Evolutionary conservation across 2,113 vertebrate genomes (phyloP).

Genomic region (Penelope pileata): DNA sequence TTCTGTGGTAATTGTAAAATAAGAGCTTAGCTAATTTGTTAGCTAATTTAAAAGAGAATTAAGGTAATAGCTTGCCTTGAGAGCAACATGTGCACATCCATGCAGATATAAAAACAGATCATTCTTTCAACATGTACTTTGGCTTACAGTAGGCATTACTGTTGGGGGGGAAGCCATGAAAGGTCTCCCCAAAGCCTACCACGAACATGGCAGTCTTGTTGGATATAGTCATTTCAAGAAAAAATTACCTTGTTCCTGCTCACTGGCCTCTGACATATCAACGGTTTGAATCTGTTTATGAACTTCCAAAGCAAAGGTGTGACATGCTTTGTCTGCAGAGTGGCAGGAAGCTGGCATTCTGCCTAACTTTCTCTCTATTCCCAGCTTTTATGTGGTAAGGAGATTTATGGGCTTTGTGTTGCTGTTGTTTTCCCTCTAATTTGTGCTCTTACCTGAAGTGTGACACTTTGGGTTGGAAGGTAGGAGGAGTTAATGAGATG

Average conservation of each 20-base stretch:
- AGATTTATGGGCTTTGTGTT: constrained; percentile 68
- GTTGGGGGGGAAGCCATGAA: neutral
- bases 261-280: constrained; percentile 78
- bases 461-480: neutral
- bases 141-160: neutral
- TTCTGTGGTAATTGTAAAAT: neutral
- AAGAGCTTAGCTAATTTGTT: neutral
- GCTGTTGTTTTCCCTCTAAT: constrained; percentile 16
- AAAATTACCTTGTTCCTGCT: constrained; percentile 62
- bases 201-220: constrained; percentile 40
- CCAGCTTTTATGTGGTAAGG: constrained; percentile 86
- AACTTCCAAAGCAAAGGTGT: constrained; percentile 82
- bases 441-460: constrained; percentile 31
- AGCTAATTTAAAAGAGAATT: neutral
- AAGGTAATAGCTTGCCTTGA: neutral
- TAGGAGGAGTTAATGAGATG: neutral
- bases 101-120: neutral
- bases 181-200: neutral
- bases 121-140: neutral
- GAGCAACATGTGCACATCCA: neutral
- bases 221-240: constrained; percentile 82
- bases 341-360: constrained; percentile 75
- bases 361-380: constrained; percentile 79
- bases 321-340: constrained; percentile 79
- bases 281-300: constrained; percentile 79